phyloP scores from a whole-genome alignment of 2,113 vertebrate species.

The Tragelaphus strepsiceros region DNA sequence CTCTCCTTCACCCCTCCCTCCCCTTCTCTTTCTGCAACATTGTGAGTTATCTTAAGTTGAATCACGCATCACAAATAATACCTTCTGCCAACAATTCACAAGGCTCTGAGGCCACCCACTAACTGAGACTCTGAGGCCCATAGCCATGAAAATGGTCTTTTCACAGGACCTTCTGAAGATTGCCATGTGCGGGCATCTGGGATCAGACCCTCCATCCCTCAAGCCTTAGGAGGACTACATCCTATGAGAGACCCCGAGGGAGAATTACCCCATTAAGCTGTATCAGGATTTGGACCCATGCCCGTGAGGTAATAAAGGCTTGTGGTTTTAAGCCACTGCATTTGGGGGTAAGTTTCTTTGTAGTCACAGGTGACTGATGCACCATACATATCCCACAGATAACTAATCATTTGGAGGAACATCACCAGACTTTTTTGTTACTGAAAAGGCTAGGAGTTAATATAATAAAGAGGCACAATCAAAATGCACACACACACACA shows the following conservation, averaged over 20 bases:
- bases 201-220: accelerated
- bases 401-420: background rate
- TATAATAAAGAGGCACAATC: background rate
- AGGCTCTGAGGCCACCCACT: background rate
- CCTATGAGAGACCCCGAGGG: background rate
- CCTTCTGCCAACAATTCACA: background rate
- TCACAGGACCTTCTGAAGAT: background rate
- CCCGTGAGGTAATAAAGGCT: background rate
- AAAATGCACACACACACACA: background rate
- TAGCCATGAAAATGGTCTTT: background rate
- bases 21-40: background rate
- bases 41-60: background rate
- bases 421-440: background rate
- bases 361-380: background rate
- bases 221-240: background rate
- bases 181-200: background rate
- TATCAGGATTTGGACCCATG: background rate
- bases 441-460: background rate
- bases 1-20: background rate
- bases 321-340: background rate
- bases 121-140: background rate
- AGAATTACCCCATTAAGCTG: background rate
- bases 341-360: background rate
- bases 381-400: background rate
- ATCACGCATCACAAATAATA: background rate